Conservation (phyloP, 2,888 invertebrate species). For the Alloscopus bannaensis region DNA sequence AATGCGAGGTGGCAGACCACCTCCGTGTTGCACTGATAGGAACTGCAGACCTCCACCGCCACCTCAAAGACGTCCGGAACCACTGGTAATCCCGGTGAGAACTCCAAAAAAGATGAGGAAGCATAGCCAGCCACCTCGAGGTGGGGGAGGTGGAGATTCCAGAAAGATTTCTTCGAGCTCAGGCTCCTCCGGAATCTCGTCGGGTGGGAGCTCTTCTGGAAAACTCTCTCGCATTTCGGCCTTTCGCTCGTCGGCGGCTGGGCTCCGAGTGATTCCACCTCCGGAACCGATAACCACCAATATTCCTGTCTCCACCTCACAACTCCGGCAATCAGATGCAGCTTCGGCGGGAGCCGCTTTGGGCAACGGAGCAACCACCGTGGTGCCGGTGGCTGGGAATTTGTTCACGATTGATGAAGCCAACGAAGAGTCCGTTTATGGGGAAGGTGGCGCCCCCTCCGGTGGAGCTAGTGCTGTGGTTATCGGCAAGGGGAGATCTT, state of each 20-base stretch:
- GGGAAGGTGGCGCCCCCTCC: constrained; percentile 25
- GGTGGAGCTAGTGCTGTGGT: constrained; percentile 24
- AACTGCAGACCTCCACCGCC: constrained; percentile 26
- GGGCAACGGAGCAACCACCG: constrained; percentile 12
- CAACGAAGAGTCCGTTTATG: constrained; percentile 53
- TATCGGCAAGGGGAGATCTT: constrained; percentile 34
- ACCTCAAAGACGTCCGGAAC: constrained; percentile 4
- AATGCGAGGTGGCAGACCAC: neutral
- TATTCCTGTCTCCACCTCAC: constrained; percentile 18
- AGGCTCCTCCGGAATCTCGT: constrained; percentile 36
- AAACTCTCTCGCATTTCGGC: constrained; percentile 30
- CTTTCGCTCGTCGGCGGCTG: neutral
- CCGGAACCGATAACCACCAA: too few species aligned
- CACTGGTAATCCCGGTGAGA: neutral
- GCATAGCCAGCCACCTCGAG: neutral
- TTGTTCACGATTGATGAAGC: constrained; percentile 56
- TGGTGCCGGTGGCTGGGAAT: constrained; percentile 22
- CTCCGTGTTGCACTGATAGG: neutral
- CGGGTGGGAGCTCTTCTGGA: constrained; percentile 28
- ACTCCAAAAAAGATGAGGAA: neutral
- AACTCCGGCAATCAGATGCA: constrained; percentile 42
- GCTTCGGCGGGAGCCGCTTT: constrained; percentile 22
- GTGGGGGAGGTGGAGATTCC: too few species aligned
- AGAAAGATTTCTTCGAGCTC: constrained; percentile 49
- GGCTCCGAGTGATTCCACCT: neutral